Evolutionary conservation across 2,113 vertebrate species (phyloP), one percentile per base, ranked within the genome.

Genomic region (Crotophaga sulcirostris): DNA sequence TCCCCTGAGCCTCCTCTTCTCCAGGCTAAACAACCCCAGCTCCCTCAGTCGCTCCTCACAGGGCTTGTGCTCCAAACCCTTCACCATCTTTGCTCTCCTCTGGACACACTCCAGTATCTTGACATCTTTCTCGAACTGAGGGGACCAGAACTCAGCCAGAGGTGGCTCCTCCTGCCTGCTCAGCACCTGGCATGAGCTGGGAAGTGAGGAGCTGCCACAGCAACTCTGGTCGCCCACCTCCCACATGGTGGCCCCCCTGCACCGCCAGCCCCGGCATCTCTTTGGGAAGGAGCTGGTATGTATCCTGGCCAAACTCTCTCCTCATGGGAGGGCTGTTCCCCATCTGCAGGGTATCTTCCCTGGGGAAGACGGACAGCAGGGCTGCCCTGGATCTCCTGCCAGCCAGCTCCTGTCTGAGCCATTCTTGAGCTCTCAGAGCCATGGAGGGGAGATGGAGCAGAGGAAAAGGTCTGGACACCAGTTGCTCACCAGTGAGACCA

Each of bases 161-260:
- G 79, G 52, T 42, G 17, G 89, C 67, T 75, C 58, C 83, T 79
- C 94, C 56, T 70, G 74, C 86, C 89, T 76, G 90, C 70, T 70
- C 12, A 12, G 84, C 60, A 56, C 56, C 91, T 82, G 89, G 89
- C 72, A 82, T 69, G 78, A 87, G 76, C 60, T 79, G 76, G 86
- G 87, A 83, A 66, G 26, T 2, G 36, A 89, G 58, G 81, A 94
- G 87, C 70, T 88, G 87, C 90, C 89, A 70, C 4, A 0, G 62
- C 10, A 4, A 75, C 72, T 88, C 79, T 18, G 58, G 75, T 88
- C 75, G 7, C 83, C 82, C 75, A 11, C 86, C 78, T 69, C 55
- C 59, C 6, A 14, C 55, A 1, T 0, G 8, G 8, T 74, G 40
- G 79, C 89, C 70, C 82, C 89, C 14, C 79, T 55, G 87, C 7